Base-by-base conservation (phyloP, 2,888 invertebrate genomes). In the Chorisops tibialis region DNA sequence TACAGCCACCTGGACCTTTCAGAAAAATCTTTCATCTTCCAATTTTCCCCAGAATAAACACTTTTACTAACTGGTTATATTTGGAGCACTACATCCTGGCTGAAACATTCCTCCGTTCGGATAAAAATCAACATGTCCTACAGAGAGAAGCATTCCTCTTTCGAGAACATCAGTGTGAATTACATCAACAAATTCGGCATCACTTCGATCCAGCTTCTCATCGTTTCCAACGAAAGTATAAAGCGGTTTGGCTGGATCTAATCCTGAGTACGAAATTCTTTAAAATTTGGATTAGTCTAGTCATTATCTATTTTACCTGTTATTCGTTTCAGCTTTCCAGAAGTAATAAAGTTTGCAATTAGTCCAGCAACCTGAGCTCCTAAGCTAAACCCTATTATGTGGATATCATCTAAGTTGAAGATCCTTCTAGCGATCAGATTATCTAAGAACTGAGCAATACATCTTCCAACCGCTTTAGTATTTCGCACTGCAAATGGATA, bases 221-320 rank as follows among this genome's bases (percentile, higher is more conserved):
- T 74, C 73, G 0, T 69, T 60, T 51, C 81, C 77, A 1, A 73
- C 74, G 0, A 81, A 79, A 0, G 81, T 81, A 67, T 86, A 87
- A 6, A 86, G 69, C 0, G 87, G 87, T 69, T 84, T 74, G 0
- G 87, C 87, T 1, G 87, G 86, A 70, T 87, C 87, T n/a, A 87
- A 70, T 2, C 82, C 87, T 85, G 2, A 9, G 5, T 1, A 19
- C n/a, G 11, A n/a, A n/a, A n/a, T n/a, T n/a, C n/a, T n/a, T n/a
- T n/a, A n/a, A n/a, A n/a, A n/a, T 14, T 45, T 62, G 37, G 30
- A 14, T 37, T 61, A 22, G 18, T 9, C 9, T 9, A 43, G n/a
- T 43, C 35, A 47, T 24, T 38, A 11, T 21, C 4, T n/a, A 37
- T 38, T 59, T 66, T 72, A 84, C 85, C 86, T 51, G 85, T 82